phyloP scores from a whole-genome alignment of 2,113 vertebrate genomes.

The Burhinus bistriatus region DNA sequence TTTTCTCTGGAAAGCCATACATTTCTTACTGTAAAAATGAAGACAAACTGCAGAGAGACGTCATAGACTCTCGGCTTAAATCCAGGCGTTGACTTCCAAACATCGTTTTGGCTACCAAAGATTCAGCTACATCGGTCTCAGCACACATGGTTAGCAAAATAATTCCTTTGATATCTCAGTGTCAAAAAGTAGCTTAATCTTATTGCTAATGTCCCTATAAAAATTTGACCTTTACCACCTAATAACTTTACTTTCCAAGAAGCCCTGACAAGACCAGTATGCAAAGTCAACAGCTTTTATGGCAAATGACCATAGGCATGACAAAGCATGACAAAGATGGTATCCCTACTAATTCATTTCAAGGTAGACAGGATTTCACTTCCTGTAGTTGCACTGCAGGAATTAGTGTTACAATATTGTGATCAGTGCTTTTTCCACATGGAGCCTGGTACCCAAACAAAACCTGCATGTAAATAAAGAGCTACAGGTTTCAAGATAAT shows the following conservation, averaged over 20 bases:
- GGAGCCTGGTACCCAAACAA: not conserved
- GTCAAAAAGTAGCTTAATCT: not conserved
- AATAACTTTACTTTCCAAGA: not conserved
- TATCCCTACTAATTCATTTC: not conserved
- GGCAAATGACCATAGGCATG: not conserved
- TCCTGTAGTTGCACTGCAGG: not conserved
- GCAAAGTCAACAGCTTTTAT: not conserved
- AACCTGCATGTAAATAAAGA: not conserved
- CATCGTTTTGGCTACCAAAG: not conserved
- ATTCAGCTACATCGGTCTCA: not conserved
- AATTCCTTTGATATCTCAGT: not conserved
- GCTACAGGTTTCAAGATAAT: not conserved
- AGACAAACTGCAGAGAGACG: not conserved
- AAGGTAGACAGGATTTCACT: not conserved
- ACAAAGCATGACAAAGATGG: not conserved
- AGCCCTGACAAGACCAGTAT: not conserved
- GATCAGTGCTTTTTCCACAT: not conserved
- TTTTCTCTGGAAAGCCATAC: not conserved
- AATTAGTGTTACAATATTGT: not conserved
- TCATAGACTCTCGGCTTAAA: not conserved
- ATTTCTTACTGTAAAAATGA: not conserved
- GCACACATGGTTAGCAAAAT: not conserved
- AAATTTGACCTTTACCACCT: not conserved
- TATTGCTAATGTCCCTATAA: not conserved
- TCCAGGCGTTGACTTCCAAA: not conserved